Conservation (phyloP, 2,797 vertebrate species). For the Salmo trutta region DNA sequence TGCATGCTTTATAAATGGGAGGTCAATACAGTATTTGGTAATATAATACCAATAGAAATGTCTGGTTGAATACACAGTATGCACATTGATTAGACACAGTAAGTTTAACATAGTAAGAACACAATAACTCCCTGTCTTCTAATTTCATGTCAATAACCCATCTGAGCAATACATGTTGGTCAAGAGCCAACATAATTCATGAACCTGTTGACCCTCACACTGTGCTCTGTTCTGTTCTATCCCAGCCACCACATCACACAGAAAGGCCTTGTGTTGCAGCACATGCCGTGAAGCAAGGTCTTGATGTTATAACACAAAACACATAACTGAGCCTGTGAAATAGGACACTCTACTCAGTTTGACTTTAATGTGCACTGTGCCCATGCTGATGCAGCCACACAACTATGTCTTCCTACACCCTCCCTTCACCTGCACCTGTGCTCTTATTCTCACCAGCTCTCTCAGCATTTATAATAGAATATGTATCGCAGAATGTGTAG, state of each 20-base stretch:
- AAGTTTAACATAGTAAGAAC: not conserved
- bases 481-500: not conserved
- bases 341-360: conserved; percentile 27
- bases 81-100: not conserved
- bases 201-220: conserved; percentile 34
- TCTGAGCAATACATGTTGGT: conserved; percentile 8
- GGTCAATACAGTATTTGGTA: not conserved
- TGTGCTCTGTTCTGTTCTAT: conserved; percentile 33
- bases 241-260: conserved; percentile 49
- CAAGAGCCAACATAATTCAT: conserved; percentile 32
- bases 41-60: not conserved
- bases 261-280: conserved; percentile 31
- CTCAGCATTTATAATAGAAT: not conserved
- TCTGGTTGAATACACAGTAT: not conserved
- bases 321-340: conserved; percentile 50
- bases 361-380: not conserved
- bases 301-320: conserved; percentile 64
- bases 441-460: not conserved
- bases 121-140: not conserved
- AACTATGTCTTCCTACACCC: not conserved
- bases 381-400: not conserved
- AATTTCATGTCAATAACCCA: not conserved
- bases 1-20: not conserved
- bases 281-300: conserved; percentile 47
- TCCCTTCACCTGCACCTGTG: conserved; percentile 9